Conservation (phyloP, 2,797 vertebrate genomes). For the Geotrypetes seraphini region DNA sequence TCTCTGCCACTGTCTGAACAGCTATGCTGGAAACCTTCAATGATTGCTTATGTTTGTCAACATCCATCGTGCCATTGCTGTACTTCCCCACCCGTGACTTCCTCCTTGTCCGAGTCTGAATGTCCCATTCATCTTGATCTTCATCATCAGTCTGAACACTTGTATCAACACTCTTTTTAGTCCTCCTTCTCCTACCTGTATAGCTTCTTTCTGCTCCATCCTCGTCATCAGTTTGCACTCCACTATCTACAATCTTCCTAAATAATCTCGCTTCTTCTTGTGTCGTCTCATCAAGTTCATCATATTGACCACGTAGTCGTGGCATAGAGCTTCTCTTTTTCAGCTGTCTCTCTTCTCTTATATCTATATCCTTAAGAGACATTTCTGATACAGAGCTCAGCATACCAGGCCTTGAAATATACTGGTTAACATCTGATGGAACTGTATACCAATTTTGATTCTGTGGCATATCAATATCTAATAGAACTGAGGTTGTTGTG, state of each 20-base stretch:
- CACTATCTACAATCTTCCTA: conserved; percentile 85
- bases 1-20: conserved; percentile 94
- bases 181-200: conserved; percentile 71
- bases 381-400: conserved; percentile 63
- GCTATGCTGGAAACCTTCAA: conserved; percentile 91
- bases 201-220: conserved; percentile 76
- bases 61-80: conserved; percentile 48
- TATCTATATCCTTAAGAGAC: conserved; percentile 62
- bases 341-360: conserved; percentile 66
- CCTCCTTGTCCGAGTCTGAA: conserved; percentile 73
- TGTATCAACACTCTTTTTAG: conserved; percentile 80
- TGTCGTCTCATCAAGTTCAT: conserved; percentile 57
- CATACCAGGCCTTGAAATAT: conserved; percentile 53
- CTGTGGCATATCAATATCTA: conserved; percentile 56
- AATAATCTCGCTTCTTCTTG: conserved; percentile 52
- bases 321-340: conserved; percentile 66
- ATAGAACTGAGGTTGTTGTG: conserved; percentile 51
- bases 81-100: conserved; percentile 76
- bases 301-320: conserved; percentile 54
- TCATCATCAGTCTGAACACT: conserved; percentile 94
- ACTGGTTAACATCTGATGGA: conserved; percentile 61
- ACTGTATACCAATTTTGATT: conserved; percentile 63
- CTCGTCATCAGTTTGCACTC: conserved; percentile 94
- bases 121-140: conserved; percentile 93
- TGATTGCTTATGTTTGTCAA: conserved; percentile 68